Evolutionary conservation across 2,113 vertebrate genomes (phyloP), one percentile per base, ranked within the genome.

Genomic region (Cynocephalus volans): DNA sequence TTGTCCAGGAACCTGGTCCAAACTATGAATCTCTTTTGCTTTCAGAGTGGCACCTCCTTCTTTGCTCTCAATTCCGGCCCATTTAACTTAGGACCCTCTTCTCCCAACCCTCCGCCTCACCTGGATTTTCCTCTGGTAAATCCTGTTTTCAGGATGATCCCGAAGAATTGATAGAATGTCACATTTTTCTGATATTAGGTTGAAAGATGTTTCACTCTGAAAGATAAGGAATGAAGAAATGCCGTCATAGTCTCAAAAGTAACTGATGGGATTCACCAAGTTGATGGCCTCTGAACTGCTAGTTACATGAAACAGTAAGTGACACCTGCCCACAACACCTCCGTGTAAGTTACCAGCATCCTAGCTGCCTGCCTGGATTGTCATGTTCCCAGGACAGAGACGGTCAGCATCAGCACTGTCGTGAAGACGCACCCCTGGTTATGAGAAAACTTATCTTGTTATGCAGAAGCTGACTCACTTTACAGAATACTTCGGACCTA

Each of bases 91-190:
- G 28, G 26, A 3, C 6, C 67, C 50, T 26, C 26, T 26, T 50
- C 56, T 41, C 69, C 31, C 67, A 1, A 5, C 58, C 36, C 36
- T 82, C 33, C 4, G 28, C 64, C 93, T 90, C 96, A 98, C 98
- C 98, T 98, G 96, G 80, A 98, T 97, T 96, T 98, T 98, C 85
- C 97, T 95, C 92, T 99, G 98, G 41, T 98, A 98, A 96, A 99
- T 99, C 73, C 96, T 96, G 88, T 97, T 98, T 67, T 98, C 96
- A 28, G 96, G 98, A 92, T 99, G 98, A 18, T 98, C 98, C 19
- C 97, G 97, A 45, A 99, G 98, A 93, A 99, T 97, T 26, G 98
- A 97, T 5, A 98, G 98, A 50, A 99, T 98, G 97, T 99, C 99
- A 97, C 98, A 98, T 97, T 97, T 98, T 90, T 96, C 81, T 67